phyloP scores from a whole-genome alignment of 2,888 invertebrate species.

The Lottia scabra region DNA sequence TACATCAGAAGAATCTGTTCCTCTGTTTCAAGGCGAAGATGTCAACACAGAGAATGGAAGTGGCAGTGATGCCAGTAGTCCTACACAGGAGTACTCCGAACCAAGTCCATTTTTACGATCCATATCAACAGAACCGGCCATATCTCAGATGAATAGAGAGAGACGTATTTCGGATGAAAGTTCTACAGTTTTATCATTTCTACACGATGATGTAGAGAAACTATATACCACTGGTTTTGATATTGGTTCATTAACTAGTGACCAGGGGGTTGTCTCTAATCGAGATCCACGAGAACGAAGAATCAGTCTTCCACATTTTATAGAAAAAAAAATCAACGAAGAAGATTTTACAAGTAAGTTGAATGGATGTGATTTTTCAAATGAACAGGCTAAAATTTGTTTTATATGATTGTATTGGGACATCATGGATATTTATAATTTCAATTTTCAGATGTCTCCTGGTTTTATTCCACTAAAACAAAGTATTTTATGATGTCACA shows the following conservation, averaged over 20 bases:
- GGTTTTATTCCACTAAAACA: too few species aligned
- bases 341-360: constrained; percentile 43
- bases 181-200: constrained; percentile 21
- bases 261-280: constrained; percentile 19
- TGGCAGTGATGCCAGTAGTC: not conserved
- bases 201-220: constrained; percentile 47
- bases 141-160: constrained; percentile 8
- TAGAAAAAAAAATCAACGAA: constrained; percentile 39
- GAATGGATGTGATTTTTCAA: too few species aligned
- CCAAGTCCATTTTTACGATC: constrained; percentile 11
- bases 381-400: too few species aligned
- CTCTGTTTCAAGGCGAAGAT: constrained; percentile 16
- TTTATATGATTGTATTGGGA: too few species aligned
- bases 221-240: constrained; percentile 35
- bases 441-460: too few species aligned
- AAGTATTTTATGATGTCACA: too few species aligned
- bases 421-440: too few species aligned
- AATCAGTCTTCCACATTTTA: constrained; percentile 28
- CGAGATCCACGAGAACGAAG: constrained; percentile 5
- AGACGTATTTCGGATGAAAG: constrained; percentile 13
- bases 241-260: constrained; percentile 29
- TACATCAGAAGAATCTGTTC: constrained; percentile 25
- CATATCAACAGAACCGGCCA: constrained; percentile 13
- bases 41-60: constrained; percentile 6
- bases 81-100: constrained; percentile 3